Percentiles rank a stretch among this genome's conserved stretches.
Evolutionary conservation across 2,113 vertebrate genomes (phyloP).

Genomic region (Papio anubis): DNA sequence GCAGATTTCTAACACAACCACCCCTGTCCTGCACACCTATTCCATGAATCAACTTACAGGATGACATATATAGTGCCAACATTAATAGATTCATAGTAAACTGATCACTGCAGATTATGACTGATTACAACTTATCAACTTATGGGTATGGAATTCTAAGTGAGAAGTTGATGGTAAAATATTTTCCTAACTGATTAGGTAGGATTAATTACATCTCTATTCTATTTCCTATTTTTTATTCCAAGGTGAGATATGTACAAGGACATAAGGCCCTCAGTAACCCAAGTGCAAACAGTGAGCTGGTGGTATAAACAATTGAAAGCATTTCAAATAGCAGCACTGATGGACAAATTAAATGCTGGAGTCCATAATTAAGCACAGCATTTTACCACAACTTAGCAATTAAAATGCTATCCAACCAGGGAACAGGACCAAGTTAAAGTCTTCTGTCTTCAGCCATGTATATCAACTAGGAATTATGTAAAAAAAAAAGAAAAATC

Average conservation of each 20-base stretch:
- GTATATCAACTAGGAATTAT: not conserved
- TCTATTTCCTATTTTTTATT: conserved; percentile 52
- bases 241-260: conserved; percentile 49
- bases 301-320: conserved; percentile 35
- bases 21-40: not conserved
- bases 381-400: conserved; percentile 54
- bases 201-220: conserved; percentile 26
- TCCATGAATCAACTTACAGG: not conserved
- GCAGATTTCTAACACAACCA: not conserved
- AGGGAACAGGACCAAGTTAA: conserved; percentile 18
- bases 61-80: not conserved
- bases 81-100: conserved; percentile 18
- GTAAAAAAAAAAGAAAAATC: not conserved
- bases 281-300: conserved; percentile 40
- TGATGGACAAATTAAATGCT: conserved; percentile 55
- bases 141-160: conserved; percentile 40
- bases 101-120: not conserved
- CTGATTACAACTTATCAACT: conserved; percentile 49
- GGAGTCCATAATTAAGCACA: conserved; percentile 55
- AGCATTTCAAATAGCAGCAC: conserved; percentile 43
- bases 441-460: conserved; percentile 8
- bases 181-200: conserved; percentile 46
- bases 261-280: conserved; percentile 46
- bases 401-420: conserved; percentile 57
- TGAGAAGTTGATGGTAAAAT: not conserved